Conservation (phyloP, 1,140 invertebrate genomes). For the Dermatophagoides farinae region DNA sequence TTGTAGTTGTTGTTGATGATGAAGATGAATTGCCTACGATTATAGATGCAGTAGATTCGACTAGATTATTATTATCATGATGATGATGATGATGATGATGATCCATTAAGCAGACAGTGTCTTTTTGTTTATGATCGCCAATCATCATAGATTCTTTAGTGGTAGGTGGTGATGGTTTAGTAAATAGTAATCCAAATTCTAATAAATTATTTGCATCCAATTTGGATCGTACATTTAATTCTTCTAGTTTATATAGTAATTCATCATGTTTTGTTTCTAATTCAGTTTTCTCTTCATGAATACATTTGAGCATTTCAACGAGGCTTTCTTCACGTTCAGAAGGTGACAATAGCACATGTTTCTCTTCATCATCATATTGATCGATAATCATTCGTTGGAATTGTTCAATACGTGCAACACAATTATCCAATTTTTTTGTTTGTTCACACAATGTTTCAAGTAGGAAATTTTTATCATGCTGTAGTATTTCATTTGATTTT, state of each 20-base stretch:
- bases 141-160: no score
- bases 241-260: slow-evolving; percentile 40
- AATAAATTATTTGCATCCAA: no score
- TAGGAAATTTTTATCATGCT: slow-evolving; percentile 65
- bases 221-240: slow-evolving; percentile 17
- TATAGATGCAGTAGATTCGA: background rate
- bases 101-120: no score
- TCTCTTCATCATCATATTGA: slow-evolving; percentile 24
- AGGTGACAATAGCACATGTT: slow-evolving; percentile 28
- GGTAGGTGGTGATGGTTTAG: background rate
- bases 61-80: background rate
- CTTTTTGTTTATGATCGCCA: no score
- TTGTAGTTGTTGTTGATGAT: no score
- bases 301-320: slow-evolving; percentile 56
- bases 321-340: slow-evolving; percentile 59
- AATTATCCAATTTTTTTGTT: slow-evolving; percentile 68
- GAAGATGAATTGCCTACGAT: background rate
- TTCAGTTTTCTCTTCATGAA: slow-evolving; percentile 49
- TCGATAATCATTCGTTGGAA: slow-evolving; percentile 23
- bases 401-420: slow-evolving; percentile 27
- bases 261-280: slow-evolving; percentile 58
- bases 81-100: background rate
- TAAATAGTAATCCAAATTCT: background rate
- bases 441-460: slow-evolving; percentile 71
- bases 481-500: slow-evolving; percentile 59